Conservation (phyloP, 2,888 invertebrate species). For the Cabera pusaria region DNA sequence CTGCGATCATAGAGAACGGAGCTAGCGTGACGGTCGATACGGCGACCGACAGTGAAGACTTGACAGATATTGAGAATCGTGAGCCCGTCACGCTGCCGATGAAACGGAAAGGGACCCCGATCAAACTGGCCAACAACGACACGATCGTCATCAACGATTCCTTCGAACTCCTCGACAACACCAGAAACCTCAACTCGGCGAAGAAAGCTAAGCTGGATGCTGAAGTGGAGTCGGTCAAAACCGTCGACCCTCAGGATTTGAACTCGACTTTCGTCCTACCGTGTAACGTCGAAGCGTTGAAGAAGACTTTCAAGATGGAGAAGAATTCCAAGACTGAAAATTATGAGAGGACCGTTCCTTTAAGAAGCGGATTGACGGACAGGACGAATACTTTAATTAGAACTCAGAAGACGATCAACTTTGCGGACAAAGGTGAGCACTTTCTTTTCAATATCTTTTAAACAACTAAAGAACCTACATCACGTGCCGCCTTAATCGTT, state of each 20-base stretch:
- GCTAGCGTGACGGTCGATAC: slow-evolving; percentile 49
- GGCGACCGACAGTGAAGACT: slow-evolving; percentile 63
- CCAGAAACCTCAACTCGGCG: slow-evolving; percentile 56
- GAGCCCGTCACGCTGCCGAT: slow-evolving; percentile 45
- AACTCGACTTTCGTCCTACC: slow-evolving; percentile 75
- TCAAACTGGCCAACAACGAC: slow-evolving; percentile 63
- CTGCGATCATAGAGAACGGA: slow-evolving; percentile 37
- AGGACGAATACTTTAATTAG: slow-evolving; percentile 56
- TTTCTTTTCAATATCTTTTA: too few species aligned
- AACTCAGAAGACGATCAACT: slow-evolving; percentile 47
- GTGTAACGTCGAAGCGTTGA: slow-evolving; percentile 54
- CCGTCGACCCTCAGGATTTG: slow-evolving; percentile 58
- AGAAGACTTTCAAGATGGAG: slow-evolving; percentile 48
- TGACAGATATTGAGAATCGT: slow-evolving; percentile 59
- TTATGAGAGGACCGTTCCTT: slow-evolving; percentile 58
- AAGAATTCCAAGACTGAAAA: slow-evolving; percentile 33
- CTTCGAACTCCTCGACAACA: slow-evolving; percentile 59
- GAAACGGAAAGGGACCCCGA: slow-evolving; percentile 72
- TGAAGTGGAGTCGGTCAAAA: slow-evolving; percentile 53
- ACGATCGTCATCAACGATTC: slow-evolving; percentile 75
- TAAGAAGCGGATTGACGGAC: too few species aligned
- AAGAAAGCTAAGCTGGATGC: slow-evolving; percentile 61
- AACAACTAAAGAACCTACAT: too few species aligned
- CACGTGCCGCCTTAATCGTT: too few species aligned
- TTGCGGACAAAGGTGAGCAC: slow-evolving; percentile 59